Evolutionary conservation across 2,888 invertebrate genomes (phyloP).

Genomic region (Acleris holmiana): DNA sequence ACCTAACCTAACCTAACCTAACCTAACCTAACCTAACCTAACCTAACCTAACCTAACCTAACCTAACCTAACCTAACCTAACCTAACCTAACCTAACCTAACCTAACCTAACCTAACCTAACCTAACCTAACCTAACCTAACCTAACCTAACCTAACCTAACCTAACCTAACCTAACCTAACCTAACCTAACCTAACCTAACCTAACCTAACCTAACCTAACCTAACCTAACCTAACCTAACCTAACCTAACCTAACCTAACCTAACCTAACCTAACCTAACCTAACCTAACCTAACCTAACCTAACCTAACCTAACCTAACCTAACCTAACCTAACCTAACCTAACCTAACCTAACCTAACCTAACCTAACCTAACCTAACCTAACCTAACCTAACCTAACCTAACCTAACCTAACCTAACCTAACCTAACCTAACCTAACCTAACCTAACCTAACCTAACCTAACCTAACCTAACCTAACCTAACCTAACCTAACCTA

Average conservation of each 20-base stretch:
- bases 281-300: not conserved
- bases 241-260: not conserved
- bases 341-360: not conserved
- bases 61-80: constrained; percentile 15
- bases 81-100: constrained; percentile 10
- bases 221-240: not conserved
- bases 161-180: not conserved
- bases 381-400: constrained; percentile 3
- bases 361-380: constrained; percentile 1
- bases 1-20: constrained; percentile 17
- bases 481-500: constrained; percentile 1
- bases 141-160: not conserved
- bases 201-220: not conserved
- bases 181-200: not conserved
- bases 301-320: not conserved
- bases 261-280: not conserved
- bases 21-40: constrained; percentile 15
- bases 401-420: constrained; percentile 1
- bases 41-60: constrained; percentile 15
- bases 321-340: not conserved
- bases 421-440: constrained; percentile 3
- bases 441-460: constrained; percentile 1
- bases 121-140: not conserved
- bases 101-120: not conserved
- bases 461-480: not conserved